These are phyloP conservation scores for Cliona cf. orientalis DNA, from an alignment of 37 sponge, comb jelly and placozoan species.

Conservation along the genomic window DNA sequence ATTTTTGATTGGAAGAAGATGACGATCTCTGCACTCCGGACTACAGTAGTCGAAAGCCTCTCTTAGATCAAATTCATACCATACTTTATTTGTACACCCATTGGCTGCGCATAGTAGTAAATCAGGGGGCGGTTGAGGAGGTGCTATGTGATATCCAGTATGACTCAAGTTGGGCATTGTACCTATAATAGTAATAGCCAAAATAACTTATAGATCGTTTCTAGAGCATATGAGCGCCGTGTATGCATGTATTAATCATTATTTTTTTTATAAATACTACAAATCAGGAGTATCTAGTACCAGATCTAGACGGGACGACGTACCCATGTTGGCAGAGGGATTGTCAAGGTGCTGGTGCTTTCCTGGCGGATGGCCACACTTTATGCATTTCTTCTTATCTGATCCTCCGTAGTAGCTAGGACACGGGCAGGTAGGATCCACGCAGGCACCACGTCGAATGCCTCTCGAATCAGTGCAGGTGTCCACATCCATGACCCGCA, in stretches of 20 bases:
- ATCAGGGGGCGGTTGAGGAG: neutral
- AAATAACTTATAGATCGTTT: no score
- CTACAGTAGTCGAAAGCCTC: constrained; percentile 46
- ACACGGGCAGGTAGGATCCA: neutral
- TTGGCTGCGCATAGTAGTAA: neutral
- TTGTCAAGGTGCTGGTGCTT: constrained; percentile 13
- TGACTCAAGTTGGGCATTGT: no score
- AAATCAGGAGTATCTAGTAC: no score
- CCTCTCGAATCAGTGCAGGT: neutral
- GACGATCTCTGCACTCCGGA: constrained; percentile 43
- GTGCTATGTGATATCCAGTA: no score
- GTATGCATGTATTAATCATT: no score
- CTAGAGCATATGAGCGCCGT: no score
- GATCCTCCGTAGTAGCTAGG: neutral
- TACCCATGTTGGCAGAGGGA: no score
- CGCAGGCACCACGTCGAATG: neutral
- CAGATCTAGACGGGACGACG: no score
- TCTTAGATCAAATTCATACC: constrained; percentile 17
- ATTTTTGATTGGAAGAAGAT: constrained; percentile 26
- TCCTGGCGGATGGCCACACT: constrained; percentile 12
- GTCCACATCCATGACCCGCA: no score
- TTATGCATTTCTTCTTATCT: neutral
- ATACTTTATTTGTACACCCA: constrained; percentile 23
- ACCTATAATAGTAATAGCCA: no score
- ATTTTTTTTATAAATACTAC: no score